Base-by-base conservation (phyloP, 2,888 invertebrate species). In the Epinotia nisella region DNA sequence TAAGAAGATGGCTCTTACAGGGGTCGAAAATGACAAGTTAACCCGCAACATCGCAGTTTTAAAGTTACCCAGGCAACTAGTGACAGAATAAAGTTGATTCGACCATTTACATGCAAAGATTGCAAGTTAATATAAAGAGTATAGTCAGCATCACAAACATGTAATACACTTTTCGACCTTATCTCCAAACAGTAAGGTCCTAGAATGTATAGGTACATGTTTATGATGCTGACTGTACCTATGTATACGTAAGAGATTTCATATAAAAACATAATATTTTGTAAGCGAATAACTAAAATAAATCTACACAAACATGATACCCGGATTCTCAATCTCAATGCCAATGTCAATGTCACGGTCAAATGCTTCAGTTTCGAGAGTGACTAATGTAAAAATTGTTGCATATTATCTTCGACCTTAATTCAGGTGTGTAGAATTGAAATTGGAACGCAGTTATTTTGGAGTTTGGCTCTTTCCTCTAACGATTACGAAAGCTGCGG, bases 341-440 rank as follows among this genome's bases (percentile, higher is more conserved):
- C 4, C 67, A 67, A 58, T 55, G 55, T 58, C 58, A 58, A 68
- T 58, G 51, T 60, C 64, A 51, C 29, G 58, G 58, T 58, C 67
- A 59, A 35, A 24, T 62, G 24, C 11, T 10, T 62, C 62, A 49
- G 4, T 1, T 21, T 45, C 19, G 41, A 45, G 3, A 41, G 17
- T 13, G 41, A 49, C n/a, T 49, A n/a, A 49, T 19, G 5, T 17
- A 60, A 29, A 24, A 4, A 49, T 15, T 11, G 10, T 10, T 0
- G 19, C 15, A 24, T 13, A 21, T 17, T 7, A 62, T 62, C 24
- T 24, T 24, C 49, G n/a, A 29, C n/a, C 49, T 24, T 62, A 13
- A n/a, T 1, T n/a, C 15, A 4, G 4, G 10, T 24, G 29, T 11
- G 1, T 49, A 62, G 2, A 5, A 15, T 49, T 49, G 49, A 29